Evolutionary conservation across 1,140 invertebrate genomes (phyloP), one percentile per base, ranked within the genome.

Genomic region (Heliconius eleuchia): DNA sequence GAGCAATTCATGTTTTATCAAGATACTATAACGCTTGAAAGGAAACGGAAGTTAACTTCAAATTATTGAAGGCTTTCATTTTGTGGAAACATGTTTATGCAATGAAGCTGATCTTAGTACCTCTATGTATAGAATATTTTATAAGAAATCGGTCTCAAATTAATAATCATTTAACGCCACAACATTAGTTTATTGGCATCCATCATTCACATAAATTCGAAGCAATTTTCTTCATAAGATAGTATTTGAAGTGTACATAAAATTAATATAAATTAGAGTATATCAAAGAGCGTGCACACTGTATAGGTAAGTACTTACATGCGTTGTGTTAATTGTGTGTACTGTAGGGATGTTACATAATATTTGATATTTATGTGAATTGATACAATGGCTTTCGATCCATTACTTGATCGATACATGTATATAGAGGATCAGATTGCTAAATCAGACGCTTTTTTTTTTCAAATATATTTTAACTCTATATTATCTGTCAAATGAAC

Each of bases 251-350:
- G 19, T 57, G 19, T 39, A 74, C 60, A 76, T 73, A 80, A 77
- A 78, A 76, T 55, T 78, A 42, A 81, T 81, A 77, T 79, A 74
- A 83, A 81, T 81, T 80, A 79, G 74, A 74, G 27, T 71, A n/a
- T 60, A 76, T 80, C 79, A 73, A 37, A 66, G 60, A 66, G 23
- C 11, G 60, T 66, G 60, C 30, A 30, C 60, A 66, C 27, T 16
- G 60, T 30, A 66, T 19, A 23, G 8, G 55, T 57, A 57, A 23
- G 19, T n/a, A 23, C 19, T 19, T 18, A 23, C 74, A 72, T 73
- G 66, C 71, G 78, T 76, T 39, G 50, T 23, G 74, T 60, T 80
- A 80, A 80, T 80, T 73, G 34, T 19, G 66, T 27, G 75, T 78
- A 39, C 55, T 78, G 60, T 18, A 52, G 50, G 50, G 16, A 52